Evolutionary conservation across 2,113 vertebrate genomes (phyloP), one percentile per base, ranked within the genome.

Genomic region (Bujurquina vittata): DNA sequence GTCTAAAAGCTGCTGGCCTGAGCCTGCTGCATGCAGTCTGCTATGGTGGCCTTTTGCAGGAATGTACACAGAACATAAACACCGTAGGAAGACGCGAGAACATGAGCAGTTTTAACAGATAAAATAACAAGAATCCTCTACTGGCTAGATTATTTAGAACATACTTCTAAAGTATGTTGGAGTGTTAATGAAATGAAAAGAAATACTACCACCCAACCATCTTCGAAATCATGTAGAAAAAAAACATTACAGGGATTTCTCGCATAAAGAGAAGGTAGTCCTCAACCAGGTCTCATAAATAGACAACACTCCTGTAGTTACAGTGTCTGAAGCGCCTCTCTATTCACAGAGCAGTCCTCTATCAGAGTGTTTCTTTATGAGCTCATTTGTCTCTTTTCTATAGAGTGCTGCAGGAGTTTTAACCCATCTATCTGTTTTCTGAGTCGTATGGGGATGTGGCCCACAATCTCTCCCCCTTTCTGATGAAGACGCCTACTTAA

Each of bases 401-500:
- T 83, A 87, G 89, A 93, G 81, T 77, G 91, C 86, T 91, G 88
- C 88, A 87, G 90, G 85, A 88, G 88, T 72, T 79, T 88, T 93
- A 88, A 90, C 83, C 83, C 92, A 89, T 92, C 91, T 93, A 93
- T 92, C 93, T 86, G 88, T 87, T 92, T 90, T 61, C 80, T 67
- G 86, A 84, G 77, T 84, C 83, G 76, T 88, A 89, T 61, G 57
- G 93, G 92, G 91, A 91, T 84, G 33, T 40, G 87, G 88, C 87
- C 90, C 88, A 87, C 93, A 90, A 57, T 89, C 88, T 86, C 85
- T 84, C 85, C 56, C 69, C 62, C 84, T 85, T 93, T 89, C 91
- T 91, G 91, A 95, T 93, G 92, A 94, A 92, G 91, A 89, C 86
- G 82, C 91, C 93, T 89, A 93, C 92, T 94, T 94, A 92, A 92